These are phyloP conservation scores for Caenorhabditis sp. DNA, from an alignment of 2,888 invertebrate species.

Conservation along the genomic window DNA sequence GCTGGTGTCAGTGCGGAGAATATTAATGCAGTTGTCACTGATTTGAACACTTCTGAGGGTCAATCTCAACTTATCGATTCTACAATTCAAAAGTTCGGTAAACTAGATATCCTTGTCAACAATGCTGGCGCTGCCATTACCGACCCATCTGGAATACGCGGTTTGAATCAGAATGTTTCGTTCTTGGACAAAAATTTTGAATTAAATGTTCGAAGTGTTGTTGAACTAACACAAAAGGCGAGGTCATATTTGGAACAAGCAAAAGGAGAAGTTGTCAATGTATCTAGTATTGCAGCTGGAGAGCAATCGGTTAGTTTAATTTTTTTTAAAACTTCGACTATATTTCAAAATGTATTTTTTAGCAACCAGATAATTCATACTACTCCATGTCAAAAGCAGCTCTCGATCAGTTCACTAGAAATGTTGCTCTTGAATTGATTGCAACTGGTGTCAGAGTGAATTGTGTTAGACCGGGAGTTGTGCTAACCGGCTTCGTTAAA, in stretches of 20 bases:
- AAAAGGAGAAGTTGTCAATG: constrained; percentile 35
- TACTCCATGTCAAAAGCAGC: constrained; percentile 34
- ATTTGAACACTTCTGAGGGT: background rate
- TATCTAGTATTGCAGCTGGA: constrained; percentile 22
- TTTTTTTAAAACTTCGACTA: constrained; percentile 8
- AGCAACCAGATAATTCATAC: constrained; percentile 1
- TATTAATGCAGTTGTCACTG: constrained; percentile 16
- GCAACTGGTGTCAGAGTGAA: constrained; percentile 24
- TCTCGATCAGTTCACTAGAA: constrained; percentile 27
- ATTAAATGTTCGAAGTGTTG: constrained; percentile 16
- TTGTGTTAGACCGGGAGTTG: constrained; percentile 19
- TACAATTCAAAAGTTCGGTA: constrained; percentile 22
- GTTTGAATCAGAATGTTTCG: constrained; percentile 12
- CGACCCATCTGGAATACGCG: constrained; percentile 9
- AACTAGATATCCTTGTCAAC: constrained; percentile 28
- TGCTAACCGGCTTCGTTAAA: constrained; percentile 16
- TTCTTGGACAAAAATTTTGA: constrained; percentile 7
- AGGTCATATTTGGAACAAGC: constrained; percentile 10
- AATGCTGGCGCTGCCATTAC: constrained; percentile 15
- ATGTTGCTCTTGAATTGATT: constrained; percentile 19
- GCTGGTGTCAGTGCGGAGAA: constrained; percentile 26
- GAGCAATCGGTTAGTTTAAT: constrained; percentile 7
- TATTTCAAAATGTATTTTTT: background rate
- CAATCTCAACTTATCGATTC: constrained; percentile 13
- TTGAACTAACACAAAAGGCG: constrained; percentile 27